Base-by-base conservation (phyloP, 30 jellyfish, hydroid and myxozoan genomes). In the Hydra vulgaris region DNA sequence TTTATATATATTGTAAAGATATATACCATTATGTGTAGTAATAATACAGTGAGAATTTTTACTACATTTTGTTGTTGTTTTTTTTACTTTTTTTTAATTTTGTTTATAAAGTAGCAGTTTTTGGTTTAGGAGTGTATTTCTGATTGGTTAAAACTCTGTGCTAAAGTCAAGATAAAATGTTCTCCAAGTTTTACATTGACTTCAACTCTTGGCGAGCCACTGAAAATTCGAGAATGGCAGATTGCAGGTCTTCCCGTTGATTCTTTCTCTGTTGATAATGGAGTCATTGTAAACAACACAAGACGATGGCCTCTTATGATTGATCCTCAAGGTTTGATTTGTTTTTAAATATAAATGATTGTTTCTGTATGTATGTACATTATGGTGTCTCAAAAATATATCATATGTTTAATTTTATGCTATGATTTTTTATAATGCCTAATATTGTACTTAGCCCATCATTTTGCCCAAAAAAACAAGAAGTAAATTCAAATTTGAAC, bases 231-330 rank as follows among this genome's bases (percentile, higher is more conserved):
- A 82, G 97, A 90, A 25, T 90, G 97, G 97, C 97, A 90, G 67
- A 85, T 90, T n/a, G 92, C 97, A 81, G 97, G 97, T 21, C 84
- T 90, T 15, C 98, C 98, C 18, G 98, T 92, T n/a, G 98, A 92
- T 84, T 85, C 98, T 22, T 92, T 92, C 66, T 92, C 98, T 7
- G 84, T 92, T 19, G 98, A 92, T 80, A 92, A 92, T 80, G 98
- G 98, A 7, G 87, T 92, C 71, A 86, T 92, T 26, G 98, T 92
- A 22, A 68, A 84, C 79, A 92, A 83, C 56, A 92, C 98, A 12
- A 40, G 98, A 53, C 55, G 98, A 66, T 92, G 98, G 98, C 98
- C 98, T 71, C 85, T 92, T 3, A 92, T 92, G 98, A 92, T 92
- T 78, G 98, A 92, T 68, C 98, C 98, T 7, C 98, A 92, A 87